These are phyloP conservation scores for Ostrea denselamellosa DNA, from an alignment of 1,140 invertebrate genomes.

Conservation along the genomic window DNA sequence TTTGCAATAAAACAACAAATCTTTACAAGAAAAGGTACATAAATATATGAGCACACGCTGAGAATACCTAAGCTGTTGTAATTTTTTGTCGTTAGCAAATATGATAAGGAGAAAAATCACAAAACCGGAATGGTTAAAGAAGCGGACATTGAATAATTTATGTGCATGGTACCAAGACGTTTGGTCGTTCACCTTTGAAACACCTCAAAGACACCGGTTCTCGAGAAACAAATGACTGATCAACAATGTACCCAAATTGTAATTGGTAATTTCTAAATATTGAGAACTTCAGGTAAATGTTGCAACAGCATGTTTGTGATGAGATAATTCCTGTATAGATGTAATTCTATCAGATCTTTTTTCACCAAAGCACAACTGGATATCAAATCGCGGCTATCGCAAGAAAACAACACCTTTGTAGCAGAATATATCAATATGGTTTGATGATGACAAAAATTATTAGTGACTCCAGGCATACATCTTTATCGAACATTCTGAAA, in stretches of 20 bases:
- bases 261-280: too few relatives aligned
- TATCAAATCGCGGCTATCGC: neutral
- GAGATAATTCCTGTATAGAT: too few relatives aligned
- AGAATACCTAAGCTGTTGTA: neutral
- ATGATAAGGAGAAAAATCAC: neutral
- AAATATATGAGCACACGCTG: neutral
- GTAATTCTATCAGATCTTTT: too few relatives aligned
- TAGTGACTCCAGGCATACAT: neutral
- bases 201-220: too few relatives aligned
- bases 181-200: neutral
- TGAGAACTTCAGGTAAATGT: too few relatives aligned
- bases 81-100: neutral
- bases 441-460: neutral
- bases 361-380: neutral
- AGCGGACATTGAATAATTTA: constrained; percentile 11
- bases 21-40: neutral
- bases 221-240: too few relatives aligned
- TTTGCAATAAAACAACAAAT: constrained; percentile 13
- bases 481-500: neutral
- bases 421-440: neutral
- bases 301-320: too few relatives aligned
- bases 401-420: neutral
- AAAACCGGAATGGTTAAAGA: neutral
- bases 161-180: neutral
- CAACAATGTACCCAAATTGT: too few relatives aligned